Conservation (phyloP, 2,113 vertebrate genomes). For the Apeltes quadracus region DNA sequence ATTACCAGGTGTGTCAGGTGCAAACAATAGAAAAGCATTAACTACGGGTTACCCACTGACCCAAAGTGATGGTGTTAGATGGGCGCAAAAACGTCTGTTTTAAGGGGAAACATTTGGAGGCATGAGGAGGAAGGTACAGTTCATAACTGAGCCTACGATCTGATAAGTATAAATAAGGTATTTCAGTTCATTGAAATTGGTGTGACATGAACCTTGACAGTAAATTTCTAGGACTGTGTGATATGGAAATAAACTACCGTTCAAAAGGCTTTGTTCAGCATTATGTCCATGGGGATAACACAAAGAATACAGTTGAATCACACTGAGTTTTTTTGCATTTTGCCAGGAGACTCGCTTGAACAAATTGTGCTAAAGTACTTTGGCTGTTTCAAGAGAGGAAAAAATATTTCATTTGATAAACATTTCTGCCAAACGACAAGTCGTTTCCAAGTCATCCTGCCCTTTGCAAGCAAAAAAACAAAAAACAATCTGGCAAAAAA, state of each 20-base stretch:
- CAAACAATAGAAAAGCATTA: neutral
- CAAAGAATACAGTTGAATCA: neutral
- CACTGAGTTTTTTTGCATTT: neutral
- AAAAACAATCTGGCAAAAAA: constrained; percentile 11
- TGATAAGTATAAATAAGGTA: no score
- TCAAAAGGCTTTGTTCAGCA: constrained; percentile 2
- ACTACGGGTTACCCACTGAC: neutral
- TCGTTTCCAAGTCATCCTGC: constrained; percentile 7
- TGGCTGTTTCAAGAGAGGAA: constrained; percentile 3
- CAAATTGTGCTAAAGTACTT: constrained; percentile 7
- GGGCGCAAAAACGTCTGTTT: neutral
- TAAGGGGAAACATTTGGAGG: neutral
- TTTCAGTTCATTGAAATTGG: no score
- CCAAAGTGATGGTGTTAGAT: neutral
- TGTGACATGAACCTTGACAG: neutral
- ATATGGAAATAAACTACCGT: neutral
- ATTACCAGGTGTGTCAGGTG: neutral
- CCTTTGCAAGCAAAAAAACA: constrained; percentile 1
- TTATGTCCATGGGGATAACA: neutral
- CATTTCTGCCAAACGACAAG: constrained; percentile 10
- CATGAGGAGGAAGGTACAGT: neutral
- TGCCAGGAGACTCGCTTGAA: constrained; percentile 15
- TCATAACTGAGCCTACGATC: neutral
- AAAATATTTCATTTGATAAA: constrained; percentile 21
- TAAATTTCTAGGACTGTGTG: neutral